Evolutionary conservation across 2,797 vertebrate genomes (phyloP).

Genomic region (Chelidonichthys spinosus): DNA sequence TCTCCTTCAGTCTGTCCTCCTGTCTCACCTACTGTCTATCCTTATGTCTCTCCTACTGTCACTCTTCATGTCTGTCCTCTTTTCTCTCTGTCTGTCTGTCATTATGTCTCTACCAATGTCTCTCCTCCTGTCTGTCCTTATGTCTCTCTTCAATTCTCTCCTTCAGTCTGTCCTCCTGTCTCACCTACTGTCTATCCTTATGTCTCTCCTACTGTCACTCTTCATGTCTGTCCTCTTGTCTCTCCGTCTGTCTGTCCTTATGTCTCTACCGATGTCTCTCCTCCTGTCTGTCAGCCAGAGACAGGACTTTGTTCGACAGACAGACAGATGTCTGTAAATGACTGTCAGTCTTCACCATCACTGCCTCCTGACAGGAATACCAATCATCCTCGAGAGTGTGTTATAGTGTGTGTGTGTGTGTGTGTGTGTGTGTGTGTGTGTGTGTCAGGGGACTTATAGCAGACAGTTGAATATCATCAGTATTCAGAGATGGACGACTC

Average conservation of each 20-base stretch:
- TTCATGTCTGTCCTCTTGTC: too few relatives aligned
- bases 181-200: too few relatives aligned
- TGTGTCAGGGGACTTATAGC: slow-evolving; percentile 47
- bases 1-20: too few relatives aligned
- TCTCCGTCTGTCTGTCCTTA: neutral
- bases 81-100: neutral
- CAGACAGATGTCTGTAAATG: slow-evolving; percentile 44
- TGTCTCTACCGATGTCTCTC: neutral
- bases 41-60: too few relatives aligned
- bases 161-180: too few relatives aligned
- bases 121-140: too few relatives aligned
- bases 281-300: neutral
- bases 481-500: slow-evolving; percentile 62
- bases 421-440: slow-evolving; percentile 34
- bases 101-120: neutral
- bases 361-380: slow-evolving; percentile 48
- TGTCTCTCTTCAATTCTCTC: too few relatives aligned
- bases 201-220: too few relatives aligned
- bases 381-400: slow-evolving; percentile 44
- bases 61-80: too few relatives aligned
- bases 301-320: neutral
- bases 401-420: slow-evolving; percentile 31
- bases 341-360: slow-evolving; percentile 43
- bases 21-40: too few relatives aligned
- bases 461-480: slow-evolving; percentile 67